Evolutionary conservation across 2,797 vertebrate genomes (phyloP), one percentile per base, ranked within the genome.

Genomic region (Myotis vivesi): DNA sequence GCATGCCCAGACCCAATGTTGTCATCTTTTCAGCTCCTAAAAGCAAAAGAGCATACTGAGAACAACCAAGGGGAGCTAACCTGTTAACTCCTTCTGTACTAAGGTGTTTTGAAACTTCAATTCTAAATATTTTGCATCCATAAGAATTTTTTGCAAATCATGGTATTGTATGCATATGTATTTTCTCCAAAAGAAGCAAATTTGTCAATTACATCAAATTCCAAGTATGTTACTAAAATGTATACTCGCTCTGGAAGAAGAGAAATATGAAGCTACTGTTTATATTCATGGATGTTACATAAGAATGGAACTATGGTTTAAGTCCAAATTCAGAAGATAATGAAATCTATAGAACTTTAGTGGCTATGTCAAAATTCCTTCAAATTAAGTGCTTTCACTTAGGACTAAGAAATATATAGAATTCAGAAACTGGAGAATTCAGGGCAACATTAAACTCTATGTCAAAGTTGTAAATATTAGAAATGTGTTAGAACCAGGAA

Each of bases 1-100:
- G 99, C 99, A 99, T 99, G 99, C 98, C 99, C 97, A 98, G 98
- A 98, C 99, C 97, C 98, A 98, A 96, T 98, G 97, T 98, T 98
- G 98, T 98, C 98, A 98, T 98, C 97, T 98, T 98, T 98, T 97
- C 98, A 97, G 97, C 95, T 98, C 96, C 96, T 98, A 98, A 98
- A 98, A 89, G 97, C 97, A 98, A 98, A 96, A 98, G 97, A 97
- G 89, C 98, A 97, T 98, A 98, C 98, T 98, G 98, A 98, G 98
- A 98, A 97, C 98, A 97, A 98, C 98, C 98, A 98, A 98, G 97
- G 97, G 97, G 96, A 96, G 97, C 97, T 97, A 98, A 98, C 98
- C 97, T 98, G 97, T 98, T 98, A 98, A 98, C 98, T 98, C 98
- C 93, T 97, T 98, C 97, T 98, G 97, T 98, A 97, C 97, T 98